Percentiles rank a stretch among this genome's conserved stretches.
Conservation (phyloP, 2,888 invertebrate genomes). For the Tetrapedia diversipes region DNA sequence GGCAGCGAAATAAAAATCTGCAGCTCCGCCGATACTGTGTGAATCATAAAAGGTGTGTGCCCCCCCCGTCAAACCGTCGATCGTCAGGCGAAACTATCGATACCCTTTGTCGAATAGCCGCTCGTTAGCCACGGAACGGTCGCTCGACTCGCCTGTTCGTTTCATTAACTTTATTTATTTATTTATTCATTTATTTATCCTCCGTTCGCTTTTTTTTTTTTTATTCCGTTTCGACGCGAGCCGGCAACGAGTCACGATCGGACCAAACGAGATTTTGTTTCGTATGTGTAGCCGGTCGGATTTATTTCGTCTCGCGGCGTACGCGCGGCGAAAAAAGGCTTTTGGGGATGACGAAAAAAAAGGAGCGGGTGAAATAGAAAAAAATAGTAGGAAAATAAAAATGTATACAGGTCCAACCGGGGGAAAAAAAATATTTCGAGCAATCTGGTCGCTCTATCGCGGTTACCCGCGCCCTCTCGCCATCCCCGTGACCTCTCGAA, state of each 20-base stretch:
- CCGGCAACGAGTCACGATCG: constrained; percentile 22
- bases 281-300: constrained; percentile 22
- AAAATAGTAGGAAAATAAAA: neutral
- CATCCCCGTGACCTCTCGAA: too few relatives aligned
- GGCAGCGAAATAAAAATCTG: neutral
- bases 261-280: constrained; percentile 34
- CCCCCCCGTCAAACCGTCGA: neutral
- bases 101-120: neutral
- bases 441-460: constrained; percentile 33
- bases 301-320: constrained; percentile 31
- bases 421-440: constrained; percentile 24
- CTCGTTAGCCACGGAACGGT: constrained; percentile 21
- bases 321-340: constrained; percentile 4
- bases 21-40: too few relatives aligned
- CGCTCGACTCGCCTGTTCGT: constrained; percentile 23
- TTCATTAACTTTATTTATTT: constrained; percentile 39
- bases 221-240: neutral
- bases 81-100: neutral
- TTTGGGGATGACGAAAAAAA: neutral
- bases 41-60: neutral
- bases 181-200: neutral
- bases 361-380: neutral
- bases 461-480: too few relatives aligned
- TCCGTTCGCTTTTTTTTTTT: neutral
- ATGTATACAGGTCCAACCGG: neutral